Conservation (phyloP, 2,113 vertebrate species). For the Rallus limicola region DNA sequence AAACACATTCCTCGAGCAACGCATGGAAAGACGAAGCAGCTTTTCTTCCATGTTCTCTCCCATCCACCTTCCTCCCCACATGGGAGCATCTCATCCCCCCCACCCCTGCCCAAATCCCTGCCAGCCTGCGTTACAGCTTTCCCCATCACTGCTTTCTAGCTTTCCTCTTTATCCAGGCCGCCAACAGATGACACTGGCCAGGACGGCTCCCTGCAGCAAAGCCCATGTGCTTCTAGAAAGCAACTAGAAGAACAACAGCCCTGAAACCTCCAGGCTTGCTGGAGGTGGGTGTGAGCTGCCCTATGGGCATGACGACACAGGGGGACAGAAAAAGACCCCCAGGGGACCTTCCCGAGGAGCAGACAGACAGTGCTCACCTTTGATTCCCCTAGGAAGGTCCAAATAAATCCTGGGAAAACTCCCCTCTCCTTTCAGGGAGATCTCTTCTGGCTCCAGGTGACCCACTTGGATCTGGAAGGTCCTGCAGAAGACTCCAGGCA, state of each 20-base stretch:
- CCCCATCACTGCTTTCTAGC: background rate
- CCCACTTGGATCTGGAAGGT: conserved; percentile 83
- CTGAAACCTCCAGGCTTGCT: background rate
- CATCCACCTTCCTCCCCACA: background rate
- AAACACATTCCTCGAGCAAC: background rate
- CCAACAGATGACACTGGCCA: background rate
- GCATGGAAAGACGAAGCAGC: background rate
- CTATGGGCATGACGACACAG: no score
- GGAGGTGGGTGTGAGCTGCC: background rate
- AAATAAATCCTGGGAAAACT: conserved; percentile 82
- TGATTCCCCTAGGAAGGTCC: conserved; percentile 82
- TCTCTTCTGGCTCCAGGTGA: conserved; percentile 75
- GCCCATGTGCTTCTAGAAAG: background rate
- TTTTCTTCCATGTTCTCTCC: background rate
- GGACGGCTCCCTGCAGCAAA: background rate
- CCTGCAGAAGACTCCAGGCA: conserved; percentile 82
- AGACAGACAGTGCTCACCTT: conserved; percentile 66
- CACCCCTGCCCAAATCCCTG: background rate
- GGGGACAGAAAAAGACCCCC: background rate
- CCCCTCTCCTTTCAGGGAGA: conserved; percentile 84
- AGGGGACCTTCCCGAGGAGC: background rate
- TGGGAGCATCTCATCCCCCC: background rate
- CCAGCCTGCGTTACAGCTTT: background rate
- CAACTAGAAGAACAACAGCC: background rate
- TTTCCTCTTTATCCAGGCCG: background rate